Evolutionary conservation across 2,797 vertebrate species (phyloP), one percentile per base, ranked within the genome.

Genomic region (Brachyalestes nurse): DNA sequence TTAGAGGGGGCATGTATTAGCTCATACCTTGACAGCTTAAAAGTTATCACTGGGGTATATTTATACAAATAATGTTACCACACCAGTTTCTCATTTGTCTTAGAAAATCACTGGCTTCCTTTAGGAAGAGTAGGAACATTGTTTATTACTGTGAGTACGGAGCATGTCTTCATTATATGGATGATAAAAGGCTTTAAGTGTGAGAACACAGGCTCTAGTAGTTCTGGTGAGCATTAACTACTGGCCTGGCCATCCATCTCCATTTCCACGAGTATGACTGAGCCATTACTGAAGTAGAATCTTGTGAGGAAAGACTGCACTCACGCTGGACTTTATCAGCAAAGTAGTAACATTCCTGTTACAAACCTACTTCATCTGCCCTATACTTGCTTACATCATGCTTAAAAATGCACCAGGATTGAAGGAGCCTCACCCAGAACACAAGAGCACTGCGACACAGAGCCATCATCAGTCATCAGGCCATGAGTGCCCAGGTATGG

Each of bases 401-500:
- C 55, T 55, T 55, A 6, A 19, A 57, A 60, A 21, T 25, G 21
- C 25, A 62, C 57, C 7, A 0, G 25, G 6, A 42, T 16, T 19
- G 45, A 8, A 51, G 6, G 17, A 49, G 71, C 76, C 94, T 87
- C 88, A 99, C 97, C 98, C 81, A 99, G 90, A 23, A 98, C 90
- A 83, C 97, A 95, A 66, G 96, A 94, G 40, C 94, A 94, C 86
- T 97, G 95, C 0, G 84, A 86, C 82, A 91, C 92, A 67, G 96
- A 92, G 4, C 95, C 96, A 0, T 97, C 96, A 1, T 89, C 93
- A 70, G 95, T 97, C 80, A 92, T 96, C 58, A 99, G 93, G 0
- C 98, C 98, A 0, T 97, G 96, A 0, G 97, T 99, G 47, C 97
- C 96, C 83, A 99, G 89, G 90, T 99, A 99, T 0, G 98, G 98